Conservation (phyloP, 1,140 invertebrate species). For the Drosophila eugracilis region DNA sequence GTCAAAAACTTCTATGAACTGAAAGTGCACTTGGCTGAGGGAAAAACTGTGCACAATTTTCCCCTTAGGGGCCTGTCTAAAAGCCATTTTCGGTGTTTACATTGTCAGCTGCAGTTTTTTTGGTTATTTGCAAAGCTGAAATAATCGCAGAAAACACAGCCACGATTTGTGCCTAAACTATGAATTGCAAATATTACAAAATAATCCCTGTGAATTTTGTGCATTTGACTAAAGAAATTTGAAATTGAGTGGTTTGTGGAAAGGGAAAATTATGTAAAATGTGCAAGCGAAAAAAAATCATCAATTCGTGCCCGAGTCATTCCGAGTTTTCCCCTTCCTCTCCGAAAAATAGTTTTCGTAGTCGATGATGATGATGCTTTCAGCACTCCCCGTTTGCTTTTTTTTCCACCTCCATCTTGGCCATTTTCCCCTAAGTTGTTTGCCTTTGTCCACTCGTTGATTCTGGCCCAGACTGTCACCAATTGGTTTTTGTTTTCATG, state of each 20-base stretch:
- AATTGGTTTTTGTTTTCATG: conserved; percentile 60
- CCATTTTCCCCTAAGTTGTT: conserved; percentile 24
- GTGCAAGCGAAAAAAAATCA: conserved; percentile 27
- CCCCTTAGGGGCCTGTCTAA: conserved; percentile 17
- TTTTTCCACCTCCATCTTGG: conserved; percentile 4
- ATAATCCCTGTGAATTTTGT: conserved; percentile 64
- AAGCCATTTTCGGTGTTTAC: conserved; percentile 35
- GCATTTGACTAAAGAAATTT: conserved; percentile 47
- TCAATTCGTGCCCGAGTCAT: conserved; percentile 56
- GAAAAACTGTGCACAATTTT: neutral
- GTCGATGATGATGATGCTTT: conserved; percentile 24
- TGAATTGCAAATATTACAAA: conserved; percentile 75
- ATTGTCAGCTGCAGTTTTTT: conserved; percentile 35
- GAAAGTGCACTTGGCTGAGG: conserved; percentile 4
- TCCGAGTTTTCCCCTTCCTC: conserved; percentile 26
- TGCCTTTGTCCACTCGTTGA: conserved; percentile 11
- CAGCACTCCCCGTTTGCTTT: conserved; percentile 21
- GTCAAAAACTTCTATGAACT: conserved; percentile 29
- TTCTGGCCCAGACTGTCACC: conserved; percentile 40
- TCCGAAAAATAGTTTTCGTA: conserved; percentile 36
- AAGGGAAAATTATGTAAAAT: conserved; percentile 69
- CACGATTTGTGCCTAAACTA: conserved; percentile 59
- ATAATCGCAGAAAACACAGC: conserved; percentile 17
- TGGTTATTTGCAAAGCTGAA: conserved; percentile 10
- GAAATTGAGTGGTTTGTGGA: conserved; percentile 66